Evolutionary conservation across 2,113 vertebrate species (phyloP).

Genomic region (Nannobrachium achirus): DNA sequence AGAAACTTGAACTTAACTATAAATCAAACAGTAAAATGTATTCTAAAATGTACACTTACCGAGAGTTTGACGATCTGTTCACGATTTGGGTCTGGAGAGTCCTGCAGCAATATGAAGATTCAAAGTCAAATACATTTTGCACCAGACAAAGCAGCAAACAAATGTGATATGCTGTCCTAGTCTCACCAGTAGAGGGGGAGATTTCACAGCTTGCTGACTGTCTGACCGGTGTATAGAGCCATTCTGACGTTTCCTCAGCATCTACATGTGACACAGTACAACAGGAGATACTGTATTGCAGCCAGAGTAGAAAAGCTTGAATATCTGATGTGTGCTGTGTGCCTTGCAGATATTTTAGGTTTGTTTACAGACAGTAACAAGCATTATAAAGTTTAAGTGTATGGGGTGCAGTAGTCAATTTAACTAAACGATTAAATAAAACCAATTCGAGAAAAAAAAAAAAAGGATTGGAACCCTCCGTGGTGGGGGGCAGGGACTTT

Average conservation of each 20-base stretch:
- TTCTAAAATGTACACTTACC: conserved; percentile 79
- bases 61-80: conserved; percentile 94
- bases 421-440: no score
- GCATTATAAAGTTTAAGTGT: no score
- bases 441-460: no score
- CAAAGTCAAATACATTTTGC: background rate
- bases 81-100: conserved; percentile 88
- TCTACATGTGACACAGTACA: conserved; percentile 70
- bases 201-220: conserved; percentile 95
- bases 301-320: no score
- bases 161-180: background rate
- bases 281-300: no score
- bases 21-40: background rate
- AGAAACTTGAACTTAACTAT: no score
- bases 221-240: conserved; percentile 87
- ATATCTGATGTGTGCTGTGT: no score
- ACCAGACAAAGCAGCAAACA: background rate
- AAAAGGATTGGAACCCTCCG: no score
- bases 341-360: no score
- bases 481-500: no score
- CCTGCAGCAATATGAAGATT: conserved; percentile 73
- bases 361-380: no score
- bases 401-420: no score
- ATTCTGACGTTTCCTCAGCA: conserved; percentile 87
- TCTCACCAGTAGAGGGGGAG: conserved; percentile 92